Conservation (phyloP, 2,113 vertebrate species). For the Barnardius zonarius region DNA sequence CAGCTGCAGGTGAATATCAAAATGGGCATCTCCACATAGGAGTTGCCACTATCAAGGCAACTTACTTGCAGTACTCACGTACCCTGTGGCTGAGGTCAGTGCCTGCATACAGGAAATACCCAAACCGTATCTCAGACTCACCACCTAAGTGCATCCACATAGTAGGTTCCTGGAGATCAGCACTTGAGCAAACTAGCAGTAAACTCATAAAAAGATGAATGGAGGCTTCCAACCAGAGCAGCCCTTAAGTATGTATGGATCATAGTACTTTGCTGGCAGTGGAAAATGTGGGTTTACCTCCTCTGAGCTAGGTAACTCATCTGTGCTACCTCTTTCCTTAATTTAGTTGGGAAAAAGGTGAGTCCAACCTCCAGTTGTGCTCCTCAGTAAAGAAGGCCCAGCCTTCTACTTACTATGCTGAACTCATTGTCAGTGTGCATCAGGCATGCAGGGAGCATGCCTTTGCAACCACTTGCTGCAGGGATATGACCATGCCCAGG, state of each 20-base stretch:
- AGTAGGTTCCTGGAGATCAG: neutral
- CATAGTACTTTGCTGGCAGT: neutral
- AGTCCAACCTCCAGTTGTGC: neutral
- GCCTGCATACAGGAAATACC: neutral
- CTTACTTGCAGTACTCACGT: neutral
- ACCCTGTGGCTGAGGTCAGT: neutral
- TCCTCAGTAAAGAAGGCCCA: neutral
- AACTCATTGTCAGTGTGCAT: neutral
- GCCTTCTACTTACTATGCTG: neutral
- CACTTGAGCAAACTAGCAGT: neutral
- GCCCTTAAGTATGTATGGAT: neutral
- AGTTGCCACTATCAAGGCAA: neutral
- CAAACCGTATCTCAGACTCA: neutral
- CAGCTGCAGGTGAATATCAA: neutral
- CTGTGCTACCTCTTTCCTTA: neutral
- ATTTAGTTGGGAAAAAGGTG: neutral
- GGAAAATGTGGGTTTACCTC: neutral
- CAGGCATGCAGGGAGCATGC: neutral
- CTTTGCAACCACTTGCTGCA: neutral
- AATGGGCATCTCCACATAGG: neutral
- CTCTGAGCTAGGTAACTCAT: neutral
- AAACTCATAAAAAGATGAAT: neutral
- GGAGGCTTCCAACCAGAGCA: neutral
- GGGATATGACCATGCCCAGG: neutral
- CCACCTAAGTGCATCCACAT: neutral